Percentiles rank a stretch among this genome's conserved stretches.
Conservation (phyloP, 2,888 invertebrate genomes). For the Auanema sp. region DNA sequence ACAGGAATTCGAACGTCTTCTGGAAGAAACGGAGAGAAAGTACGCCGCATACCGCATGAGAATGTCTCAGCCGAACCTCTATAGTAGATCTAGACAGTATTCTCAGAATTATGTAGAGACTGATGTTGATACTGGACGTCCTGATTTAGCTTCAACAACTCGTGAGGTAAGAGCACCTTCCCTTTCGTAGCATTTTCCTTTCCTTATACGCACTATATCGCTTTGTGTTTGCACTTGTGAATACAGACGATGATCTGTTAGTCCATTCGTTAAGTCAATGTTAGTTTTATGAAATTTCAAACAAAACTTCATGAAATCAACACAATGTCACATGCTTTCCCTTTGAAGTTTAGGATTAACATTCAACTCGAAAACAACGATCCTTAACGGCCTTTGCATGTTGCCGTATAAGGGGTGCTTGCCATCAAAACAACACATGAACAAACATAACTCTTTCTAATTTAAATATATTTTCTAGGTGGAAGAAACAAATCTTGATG, state of each 20-base stretch:
- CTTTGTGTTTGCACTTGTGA: neutral
- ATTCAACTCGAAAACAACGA: constrained; percentile 2
- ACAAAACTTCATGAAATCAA: too few relatives aligned
- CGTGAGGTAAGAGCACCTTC: constrained; percentile 21
- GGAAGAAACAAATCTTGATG: constrained; percentile 36
- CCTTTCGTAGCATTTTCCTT: constrained; percentile 6
- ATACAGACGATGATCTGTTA: too few relatives aligned
- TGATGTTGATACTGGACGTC: constrained; percentile 43
- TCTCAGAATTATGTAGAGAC: constrained; percentile 47
- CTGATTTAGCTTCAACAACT: constrained; percentile 21
- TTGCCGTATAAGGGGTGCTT: neutral
- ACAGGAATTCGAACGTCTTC: constrained; percentile 62
- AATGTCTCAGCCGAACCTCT: constrained; percentile 47
- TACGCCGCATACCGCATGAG: constrained; percentile 58
- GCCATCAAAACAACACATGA: too few relatives aligned
- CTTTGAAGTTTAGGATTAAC: too few relatives aligned
- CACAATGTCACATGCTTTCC: too few relatives aligned
- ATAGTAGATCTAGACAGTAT: constrained; percentile 37
- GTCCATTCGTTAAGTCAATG: too few relatives aligned
- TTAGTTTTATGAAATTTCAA: too few relatives aligned
- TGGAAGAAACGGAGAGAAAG: constrained; percentile 56
- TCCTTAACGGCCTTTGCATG: neutral
- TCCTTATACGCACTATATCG: constrained; percentile 9
- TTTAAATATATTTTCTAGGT: constrained; percentile 21
- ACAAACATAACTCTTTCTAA: too few relatives aligned